Evolutionary conservation across 2,797 vertebrate genomes (phyloP), one percentile per base, ranked within the genome.

Genomic region (Spea hammondii): DNA sequence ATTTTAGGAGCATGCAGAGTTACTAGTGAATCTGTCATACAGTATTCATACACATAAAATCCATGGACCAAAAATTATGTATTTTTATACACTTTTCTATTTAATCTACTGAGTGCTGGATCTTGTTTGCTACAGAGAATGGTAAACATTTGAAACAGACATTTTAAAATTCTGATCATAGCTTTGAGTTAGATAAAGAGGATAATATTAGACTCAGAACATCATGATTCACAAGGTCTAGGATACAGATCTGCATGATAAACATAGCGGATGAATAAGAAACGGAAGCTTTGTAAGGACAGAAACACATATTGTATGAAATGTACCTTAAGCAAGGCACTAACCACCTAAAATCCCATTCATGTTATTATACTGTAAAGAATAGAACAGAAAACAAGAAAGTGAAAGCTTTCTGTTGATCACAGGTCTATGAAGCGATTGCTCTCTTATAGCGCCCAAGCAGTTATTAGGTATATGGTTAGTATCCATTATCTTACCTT

Each of bases 401-500:
- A 32, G 32, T 32, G 32, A 32, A 32, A 32, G 32, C 32, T 32
- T 32, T 32, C 3, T 32, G 32, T 32, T 32, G 32, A 32, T 32
- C 32, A 32, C 1, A 32, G 32, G 32, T 32, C 32, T 32, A 32
- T 32, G 32, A 3, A 32, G 32, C 2, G 32, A 4, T 17, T 47
- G 13, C 46, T 45, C 5, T 5, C 44, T 49, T 45, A 13, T 51
- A 10, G 4, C 12, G 3, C 12, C 4, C 51, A 47, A 50, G 45
- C 17, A 69, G 8, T 44, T 69, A 69, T 51, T 32, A 70, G 17
- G 51, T 13, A 47, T 69, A 5, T 13, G 12, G 72, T 74, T 79
- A 74, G 72, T 79, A 75, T 68, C 73, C 47, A 48, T 55, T 8
- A 48, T 84, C 86, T 87, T 92, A 98, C 98, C 92, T 99, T 99